phyloP scores from a whole-genome alignment of 2,888 invertebrate species.

The Diogma glabrata region DNA sequence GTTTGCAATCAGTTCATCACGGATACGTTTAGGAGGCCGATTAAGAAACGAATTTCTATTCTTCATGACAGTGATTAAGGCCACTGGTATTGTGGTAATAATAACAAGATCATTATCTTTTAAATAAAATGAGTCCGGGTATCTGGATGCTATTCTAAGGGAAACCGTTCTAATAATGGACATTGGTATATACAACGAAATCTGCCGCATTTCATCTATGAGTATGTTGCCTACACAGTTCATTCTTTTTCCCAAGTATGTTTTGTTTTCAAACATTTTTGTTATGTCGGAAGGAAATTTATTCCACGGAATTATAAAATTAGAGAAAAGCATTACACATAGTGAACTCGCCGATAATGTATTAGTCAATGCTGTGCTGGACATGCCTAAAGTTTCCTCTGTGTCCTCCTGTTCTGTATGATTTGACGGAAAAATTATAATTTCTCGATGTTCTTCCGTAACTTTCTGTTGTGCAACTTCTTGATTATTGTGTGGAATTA shows the following conservation, averaged over 20 bases:
- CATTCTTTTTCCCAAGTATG: neutral
- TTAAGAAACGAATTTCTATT: neutral
- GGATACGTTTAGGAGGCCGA: neutral
- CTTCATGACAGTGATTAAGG: neutral
- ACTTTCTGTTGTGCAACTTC: neutral
- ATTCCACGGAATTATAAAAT: slow-evolving; percentile 1
- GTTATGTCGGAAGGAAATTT: neutral
- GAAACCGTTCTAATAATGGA: neutral
- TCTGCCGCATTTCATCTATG: no score
- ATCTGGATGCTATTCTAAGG: neutral
- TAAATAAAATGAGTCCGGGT: neutral
- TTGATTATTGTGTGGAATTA: neutral
- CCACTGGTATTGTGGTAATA: neutral
- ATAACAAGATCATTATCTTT: neutral
- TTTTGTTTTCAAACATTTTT: neutral
- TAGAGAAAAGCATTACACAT: neutral
- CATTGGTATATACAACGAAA: neutral
- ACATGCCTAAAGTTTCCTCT: neutral
- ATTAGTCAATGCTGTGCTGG: neutral
- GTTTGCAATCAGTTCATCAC: neutral
- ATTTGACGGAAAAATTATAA: neutral
- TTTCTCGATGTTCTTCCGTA: neutral
- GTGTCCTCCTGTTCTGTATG: neutral
- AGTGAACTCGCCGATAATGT: neutral
- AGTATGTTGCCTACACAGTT: neutral